These are phyloP conservation scores for Noctua comes DNA, from an alignment of 2,888 invertebrate genomes.

Conservation along the genomic window DNA sequence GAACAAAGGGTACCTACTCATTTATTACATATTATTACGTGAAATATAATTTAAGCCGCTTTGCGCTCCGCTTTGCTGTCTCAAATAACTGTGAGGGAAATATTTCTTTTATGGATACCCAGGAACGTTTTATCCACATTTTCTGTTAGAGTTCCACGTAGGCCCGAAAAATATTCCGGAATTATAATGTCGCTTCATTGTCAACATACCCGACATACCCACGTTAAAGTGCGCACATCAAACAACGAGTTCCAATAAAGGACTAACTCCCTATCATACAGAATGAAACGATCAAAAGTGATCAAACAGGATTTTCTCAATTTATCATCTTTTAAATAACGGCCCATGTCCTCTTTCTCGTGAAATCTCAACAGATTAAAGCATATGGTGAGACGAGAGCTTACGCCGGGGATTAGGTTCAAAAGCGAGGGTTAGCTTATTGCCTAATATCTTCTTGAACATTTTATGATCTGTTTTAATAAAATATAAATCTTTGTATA, in stretches of 20 bases:
- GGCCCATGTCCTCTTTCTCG: constrained; percentile 41
- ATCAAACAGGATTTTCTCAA: constrained; percentile 48
- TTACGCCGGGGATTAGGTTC: constrained; percentile 63
- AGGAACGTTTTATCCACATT: constrained; percentile 54
- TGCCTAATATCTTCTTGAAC: constrained; percentile 62
- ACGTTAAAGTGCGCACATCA: constrained; percentile 32
- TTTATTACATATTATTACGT: constrained; percentile 4
- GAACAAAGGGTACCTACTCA: constrained; percentile 13
- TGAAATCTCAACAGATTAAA: constrained; percentile 63
- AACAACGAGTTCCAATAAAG: constrained; percentile 46
- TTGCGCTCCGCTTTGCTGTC: constrained; percentile 46
- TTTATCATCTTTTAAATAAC: constrained; percentile 48
- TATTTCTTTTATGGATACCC: constrained; percentile 64
- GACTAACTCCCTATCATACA: constrained; percentile 40
- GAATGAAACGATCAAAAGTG: constrained; percentile 45
- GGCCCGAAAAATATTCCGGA: constrained; percentile 39
- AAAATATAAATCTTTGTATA: constrained; percentile 33
- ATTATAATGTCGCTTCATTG: constrained; percentile 48
- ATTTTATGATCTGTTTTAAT: constrained; percentile 60
- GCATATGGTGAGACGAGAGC: constrained; percentile 59
- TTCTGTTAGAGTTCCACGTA: constrained; percentile 49
- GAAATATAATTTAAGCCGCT: constrained; percentile 41
- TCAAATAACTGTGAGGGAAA: constrained; percentile 61
- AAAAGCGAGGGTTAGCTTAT: constrained; percentile 64
- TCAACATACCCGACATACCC: constrained; percentile 27